Evolutionary conservation across 2,797 vertebrate species (phyloP).

Genomic region (Poeciliopsis gracilis): DNA sequence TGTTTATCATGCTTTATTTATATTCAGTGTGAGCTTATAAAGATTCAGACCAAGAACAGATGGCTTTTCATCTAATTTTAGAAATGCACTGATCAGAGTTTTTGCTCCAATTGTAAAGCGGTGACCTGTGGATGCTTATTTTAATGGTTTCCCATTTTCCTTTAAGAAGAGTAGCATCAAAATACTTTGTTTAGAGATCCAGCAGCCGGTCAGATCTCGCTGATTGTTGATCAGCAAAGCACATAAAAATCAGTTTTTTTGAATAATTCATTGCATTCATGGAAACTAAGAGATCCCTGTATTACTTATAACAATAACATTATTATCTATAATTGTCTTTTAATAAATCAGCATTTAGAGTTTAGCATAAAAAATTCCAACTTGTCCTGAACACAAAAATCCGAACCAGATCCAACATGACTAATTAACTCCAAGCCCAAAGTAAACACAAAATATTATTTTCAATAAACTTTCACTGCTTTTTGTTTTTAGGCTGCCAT

Average conservation of each 20-base stretch:
- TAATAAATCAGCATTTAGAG: not conserved
- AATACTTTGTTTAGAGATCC: not conserved
- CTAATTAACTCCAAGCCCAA: too few relatives aligned
- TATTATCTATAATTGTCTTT: not conserved
- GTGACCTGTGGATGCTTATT: not conserved
- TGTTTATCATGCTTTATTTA: slow-evolving; percentile 46
- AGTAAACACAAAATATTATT: too few relatives aligned
- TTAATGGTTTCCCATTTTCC: not conserved
- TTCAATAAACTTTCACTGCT: too few relatives aligned
- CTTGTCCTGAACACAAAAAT: too few relatives aligned
- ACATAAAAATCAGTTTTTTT: not conserved
- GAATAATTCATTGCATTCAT: not conserved
- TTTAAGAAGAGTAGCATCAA: not conserved
- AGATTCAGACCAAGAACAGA: slow-evolving; percentile 29
- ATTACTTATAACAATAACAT: not conserved
- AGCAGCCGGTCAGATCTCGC: not conserved
- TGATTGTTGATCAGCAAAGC: not conserved
- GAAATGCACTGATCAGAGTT: not conserved
- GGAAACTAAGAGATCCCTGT: not conserved
- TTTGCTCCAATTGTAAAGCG: not conserved
- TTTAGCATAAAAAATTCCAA: too few relatives aligned
- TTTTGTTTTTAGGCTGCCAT: too few relatives aligned
- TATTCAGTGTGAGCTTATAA: slow-evolving; percentile 40
- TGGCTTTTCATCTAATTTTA: slow-evolving; percentile 37
- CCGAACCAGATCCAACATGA: too few relatives aligned